Percentiles rank a stretch among this genome's conserved stretches.
Conservation (phyloP, 2,797 vertebrate genomes). For the Percopsis omiscomaycus region DNA sequence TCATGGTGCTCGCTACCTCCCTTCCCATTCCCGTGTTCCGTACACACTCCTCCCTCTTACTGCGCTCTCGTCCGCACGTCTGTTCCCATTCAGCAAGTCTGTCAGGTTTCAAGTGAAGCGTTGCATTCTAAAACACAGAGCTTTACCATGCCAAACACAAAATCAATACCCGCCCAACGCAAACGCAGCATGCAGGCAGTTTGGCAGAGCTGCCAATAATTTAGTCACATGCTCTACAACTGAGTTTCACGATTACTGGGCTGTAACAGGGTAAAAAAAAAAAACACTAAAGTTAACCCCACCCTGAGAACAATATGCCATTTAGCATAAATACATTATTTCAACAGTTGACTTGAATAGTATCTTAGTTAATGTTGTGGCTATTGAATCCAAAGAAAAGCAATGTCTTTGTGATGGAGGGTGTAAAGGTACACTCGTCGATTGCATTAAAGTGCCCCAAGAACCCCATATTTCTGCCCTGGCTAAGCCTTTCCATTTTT, state of each 20-base stretch:
- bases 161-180: conserved; percentile 63
- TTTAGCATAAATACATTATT: too few species aligned
- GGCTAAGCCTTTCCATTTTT: too few species aligned
- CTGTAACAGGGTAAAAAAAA: conserved; percentile 20
- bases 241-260: conserved; percentile 48
- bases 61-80: conserved; percentile 38
- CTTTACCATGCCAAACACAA: conserved; percentile 67
- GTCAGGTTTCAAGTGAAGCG: conserved; percentile 55
- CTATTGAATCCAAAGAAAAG: neutral
- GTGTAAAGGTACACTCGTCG: too few species aligned
- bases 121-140: conserved; percentile 58
- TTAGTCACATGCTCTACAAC: conserved; percentile 45
- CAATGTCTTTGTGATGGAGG: neutral
- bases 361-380: neutral
- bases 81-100: conserved; percentile 49
- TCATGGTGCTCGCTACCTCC: too few species aligned
- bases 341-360: neutral
- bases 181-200: conserved; percentile 56
- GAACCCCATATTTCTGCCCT: too few species aligned
- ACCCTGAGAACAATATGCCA: neutral
- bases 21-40: neutral
- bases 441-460: too few species aligned
- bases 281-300: conserved; percentile 2
- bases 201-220: conserved; percentile 52
- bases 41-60: conserved; percentile 31